A percentile compares a stretch with the other conserved stretches of the same genome.
phyloP scores from a whole-genome alignment of 2,113 vertebrate genomes.

The Forbesichthys papilliferus region DNA sequence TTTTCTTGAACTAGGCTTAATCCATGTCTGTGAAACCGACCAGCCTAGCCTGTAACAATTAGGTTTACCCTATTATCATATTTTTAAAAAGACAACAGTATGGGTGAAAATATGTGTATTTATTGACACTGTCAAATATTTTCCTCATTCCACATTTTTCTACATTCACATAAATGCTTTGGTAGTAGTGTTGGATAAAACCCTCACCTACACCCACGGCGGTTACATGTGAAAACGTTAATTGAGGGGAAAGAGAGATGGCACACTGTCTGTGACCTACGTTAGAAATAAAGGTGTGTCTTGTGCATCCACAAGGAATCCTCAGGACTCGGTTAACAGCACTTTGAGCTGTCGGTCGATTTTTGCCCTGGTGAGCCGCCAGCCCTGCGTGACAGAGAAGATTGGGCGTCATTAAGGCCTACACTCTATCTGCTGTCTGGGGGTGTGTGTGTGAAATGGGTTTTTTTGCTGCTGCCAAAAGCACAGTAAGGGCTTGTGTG shows the following conservation, averaged over 20 bases:
- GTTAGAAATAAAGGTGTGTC: constrained; percentile 60
- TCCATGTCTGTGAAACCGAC: no score
- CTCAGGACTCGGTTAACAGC: constrained; percentile 63
- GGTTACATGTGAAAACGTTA: constrained; percentile 19
- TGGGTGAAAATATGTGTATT: not conserved
- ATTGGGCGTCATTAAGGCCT: constrained; percentile 74
- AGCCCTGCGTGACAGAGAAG: constrained; percentile 72
- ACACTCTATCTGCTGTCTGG: constrained; percentile 57
- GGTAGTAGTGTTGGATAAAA: no score
- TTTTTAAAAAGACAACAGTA: no score
- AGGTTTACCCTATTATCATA: no score
- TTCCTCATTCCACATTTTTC: not conserved
- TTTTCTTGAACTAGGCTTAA: constrained; percentile 7
- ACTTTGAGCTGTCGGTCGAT: constrained; percentile 71
- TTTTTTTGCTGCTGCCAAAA: constrained; percentile 59
- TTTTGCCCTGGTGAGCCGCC: constrained; percentile 68
- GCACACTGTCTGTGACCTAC: constrained; percentile 36
- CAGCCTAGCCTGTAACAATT: not conserved
- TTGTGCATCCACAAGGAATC: constrained; percentile 56
- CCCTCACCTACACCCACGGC: not conserved
- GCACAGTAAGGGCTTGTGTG: constrained; percentile 56
- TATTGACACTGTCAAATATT: no score
- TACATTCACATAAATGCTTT: no score
- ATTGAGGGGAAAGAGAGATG: constrained; percentile 29
- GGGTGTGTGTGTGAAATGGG: constrained; percentile 60